Base-by-base conservation (phyloP, 1,140 invertebrate genomes). In the Drosophila bocqueti region DNA sequence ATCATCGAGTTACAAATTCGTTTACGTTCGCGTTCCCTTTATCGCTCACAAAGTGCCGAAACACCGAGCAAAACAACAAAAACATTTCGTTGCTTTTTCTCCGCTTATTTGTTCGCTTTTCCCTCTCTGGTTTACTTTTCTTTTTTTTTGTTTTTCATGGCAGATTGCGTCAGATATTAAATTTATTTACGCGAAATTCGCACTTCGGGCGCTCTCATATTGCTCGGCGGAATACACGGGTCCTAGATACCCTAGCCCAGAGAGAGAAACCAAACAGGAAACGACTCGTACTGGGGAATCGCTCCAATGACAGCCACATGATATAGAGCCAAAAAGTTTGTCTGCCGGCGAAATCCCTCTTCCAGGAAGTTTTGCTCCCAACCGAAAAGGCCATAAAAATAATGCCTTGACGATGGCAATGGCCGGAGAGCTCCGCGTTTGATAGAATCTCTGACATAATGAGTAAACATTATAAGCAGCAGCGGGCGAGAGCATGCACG, bases 101-200 rank as follows among this genome's bases (percentile, higher is more conserved):
- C 29, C 47, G 31, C 49, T 36, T 59, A 10, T 49, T 55, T 68
- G 29, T 42, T 71, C n/a, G 11, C 8, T 29, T 49, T 43, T 42
- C n/a, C 42, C 63, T 66, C 31, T 61, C 16, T 29, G 47, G 50
- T 34, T 34, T 18, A 58, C 64, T 29, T 29, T 47, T 46, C n/a
- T 47, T 18, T 24, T 21, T 58, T 29, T 26, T 58, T 79, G 52
- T 85, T 66, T 74, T 49, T 67, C 75, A 58, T 58, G 58, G 76
- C 84, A 86, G 83, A 89, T 86, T 86, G 83, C 68, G 80, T 77
- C 80, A 83, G 84, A 86, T 87, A 83, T 86, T 87, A 74, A 83
- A 86, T 86, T 86, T 87, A 86, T 86, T 86, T 87, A 69, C 76
- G 66, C 64, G 64, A 83, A 86, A 76, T 86, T 83, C 79, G 67